Evolutionary conservation across 2,797 vertebrate genomes (phyloP).

Genomic region (Euphonia xanthogaster): DNA sequence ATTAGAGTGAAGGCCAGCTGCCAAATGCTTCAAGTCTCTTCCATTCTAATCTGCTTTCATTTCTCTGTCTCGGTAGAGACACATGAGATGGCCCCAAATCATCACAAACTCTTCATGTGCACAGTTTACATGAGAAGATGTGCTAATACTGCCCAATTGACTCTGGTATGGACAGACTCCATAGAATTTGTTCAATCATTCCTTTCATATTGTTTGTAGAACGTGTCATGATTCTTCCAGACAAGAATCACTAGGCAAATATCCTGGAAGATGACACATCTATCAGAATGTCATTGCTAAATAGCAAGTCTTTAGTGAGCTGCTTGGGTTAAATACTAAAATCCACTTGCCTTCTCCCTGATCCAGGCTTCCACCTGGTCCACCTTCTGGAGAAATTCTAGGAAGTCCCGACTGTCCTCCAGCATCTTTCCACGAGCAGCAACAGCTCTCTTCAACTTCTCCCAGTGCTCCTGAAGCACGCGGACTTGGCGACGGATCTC

Average conservation of each 20-base stretch:
- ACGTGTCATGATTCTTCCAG: not conserved
- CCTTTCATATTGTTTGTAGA: not conserved
- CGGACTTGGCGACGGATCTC: constrained; percentile 72
- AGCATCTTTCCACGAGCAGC: constrained; percentile 80
- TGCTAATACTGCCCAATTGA: not conserved
- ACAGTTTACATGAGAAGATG: not conserved
- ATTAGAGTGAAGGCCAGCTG: not conserved
- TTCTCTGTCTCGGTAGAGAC: not conserved
- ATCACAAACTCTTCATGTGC: not conserved
- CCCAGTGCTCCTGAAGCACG: constrained; percentile 80
- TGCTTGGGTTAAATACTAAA: not conserved
- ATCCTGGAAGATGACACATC: not conserved
- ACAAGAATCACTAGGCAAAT: not conserved
- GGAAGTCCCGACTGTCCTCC: constrained; percentile 82
- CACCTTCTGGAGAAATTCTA: constrained; percentile 89
- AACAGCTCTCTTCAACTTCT: constrained; percentile 79
- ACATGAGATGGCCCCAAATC: not conserved
- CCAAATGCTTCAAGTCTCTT: not conserved
- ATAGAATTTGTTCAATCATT: not conserved
- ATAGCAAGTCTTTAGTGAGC: not conserved
- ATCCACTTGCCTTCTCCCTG: constrained; percentile 81
- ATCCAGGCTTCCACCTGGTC: constrained; percentile 91
- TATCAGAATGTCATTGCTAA: not conserved
- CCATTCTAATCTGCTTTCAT: not conserved
- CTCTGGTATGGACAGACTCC: not conserved